Conservation (phyloP, 2,797 vertebrate species). For the Echeneis naucrates region DNA sequence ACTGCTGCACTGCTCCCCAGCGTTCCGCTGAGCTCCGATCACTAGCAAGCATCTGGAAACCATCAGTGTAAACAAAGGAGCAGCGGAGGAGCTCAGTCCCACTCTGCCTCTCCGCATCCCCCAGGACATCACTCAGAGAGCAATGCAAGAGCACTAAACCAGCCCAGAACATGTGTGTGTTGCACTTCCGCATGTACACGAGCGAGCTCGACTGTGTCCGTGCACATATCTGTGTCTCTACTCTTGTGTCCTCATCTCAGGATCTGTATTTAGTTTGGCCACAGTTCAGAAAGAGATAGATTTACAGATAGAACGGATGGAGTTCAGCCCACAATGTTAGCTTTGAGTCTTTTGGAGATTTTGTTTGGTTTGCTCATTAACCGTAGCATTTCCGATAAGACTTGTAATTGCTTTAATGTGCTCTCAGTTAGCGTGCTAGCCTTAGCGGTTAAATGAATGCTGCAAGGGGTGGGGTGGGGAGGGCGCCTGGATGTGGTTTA, state of each 20-base stretch:
- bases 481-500: slow-evolving; percentile 76
- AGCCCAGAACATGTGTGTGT: slow-evolving; percentile 68
- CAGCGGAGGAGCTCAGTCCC: slow-evolving; percentile 88
- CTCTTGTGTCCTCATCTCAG: slow-evolving; percentile 82
- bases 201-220: slow-evolving; percentile 35
- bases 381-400: slow-evolving; percentile 77
- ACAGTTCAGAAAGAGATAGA: slow-evolving; percentile 75
- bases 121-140: slow-evolving; percentile 86
- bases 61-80: slow-evolving; percentile 95
- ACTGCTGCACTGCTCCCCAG: slow-evolving; percentile 87
- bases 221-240: slow-evolving; percentile 52
- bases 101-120: slow-evolving; percentile 83
- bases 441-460: slow-evolving; percentile 52
- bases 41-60: slow-evolving; percentile 94
- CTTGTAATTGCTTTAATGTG: slow-evolving; percentile 79
- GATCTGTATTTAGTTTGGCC: slow-evolving; percentile 92
- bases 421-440: slow-evolving; percentile 65
- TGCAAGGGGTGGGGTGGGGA: slow-evolving; percentile 1
- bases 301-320: slow-evolving; percentile 75
- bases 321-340: slow-evolving; percentile 70
- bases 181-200: slow-evolving; percentile 42
- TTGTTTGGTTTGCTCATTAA: slow-evolving; percentile 84
- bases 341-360: slow-evolving; percentile 71
- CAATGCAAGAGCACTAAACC: slow-evolving; percentile 87
- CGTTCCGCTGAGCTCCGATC: slow-evolving; percentile 75